These are phyloP conservation scores for Corapipo altera DNA, from an alignment of 2,113 vertebrate species.

Conservation along the genomic window DNA sequence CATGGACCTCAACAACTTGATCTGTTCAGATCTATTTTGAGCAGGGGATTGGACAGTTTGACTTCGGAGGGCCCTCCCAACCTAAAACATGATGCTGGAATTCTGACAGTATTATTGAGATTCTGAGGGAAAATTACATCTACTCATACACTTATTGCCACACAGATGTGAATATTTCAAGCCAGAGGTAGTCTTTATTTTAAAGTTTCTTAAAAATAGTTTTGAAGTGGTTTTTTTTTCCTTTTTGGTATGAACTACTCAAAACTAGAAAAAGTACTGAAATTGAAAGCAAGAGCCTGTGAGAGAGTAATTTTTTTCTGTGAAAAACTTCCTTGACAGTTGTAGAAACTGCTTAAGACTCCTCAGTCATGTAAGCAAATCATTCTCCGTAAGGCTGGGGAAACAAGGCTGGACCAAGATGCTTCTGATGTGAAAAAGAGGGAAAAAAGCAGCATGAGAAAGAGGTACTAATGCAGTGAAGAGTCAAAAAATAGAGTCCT, in stretches of 20 bases:
- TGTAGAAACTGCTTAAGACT: not conserved
- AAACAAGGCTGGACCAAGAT: not conserved
- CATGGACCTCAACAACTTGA: not conserved
- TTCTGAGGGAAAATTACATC: not conserved
- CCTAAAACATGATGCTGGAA: not conserved
- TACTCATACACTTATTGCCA: not conserved
- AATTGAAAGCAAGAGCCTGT: not conserved
- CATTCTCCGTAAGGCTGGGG: not conserved
- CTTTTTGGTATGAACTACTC: not conserved
- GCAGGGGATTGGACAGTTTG: not conserved
- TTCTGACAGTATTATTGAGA: not conserved
- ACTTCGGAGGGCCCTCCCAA: not conserved
- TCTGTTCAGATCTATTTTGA: not conserved
- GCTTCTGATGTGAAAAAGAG: not conserved
- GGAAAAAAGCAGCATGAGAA: not conserved
- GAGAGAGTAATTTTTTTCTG: not conserved
- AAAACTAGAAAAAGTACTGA: not conserved
- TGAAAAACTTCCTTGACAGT: not conserved
- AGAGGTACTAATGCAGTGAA: not conserved
- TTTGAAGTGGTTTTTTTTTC: not conserved
- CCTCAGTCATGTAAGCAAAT: not conserved
- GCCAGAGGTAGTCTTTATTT: not conserved
- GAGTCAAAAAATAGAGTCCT: not conserved
- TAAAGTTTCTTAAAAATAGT: not conserved
- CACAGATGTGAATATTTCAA: not conserved